Evolutionary conservation across 2,797 vertebrate genomes (phyloP).

Genomic region (Clarias pachynema): DNA sequence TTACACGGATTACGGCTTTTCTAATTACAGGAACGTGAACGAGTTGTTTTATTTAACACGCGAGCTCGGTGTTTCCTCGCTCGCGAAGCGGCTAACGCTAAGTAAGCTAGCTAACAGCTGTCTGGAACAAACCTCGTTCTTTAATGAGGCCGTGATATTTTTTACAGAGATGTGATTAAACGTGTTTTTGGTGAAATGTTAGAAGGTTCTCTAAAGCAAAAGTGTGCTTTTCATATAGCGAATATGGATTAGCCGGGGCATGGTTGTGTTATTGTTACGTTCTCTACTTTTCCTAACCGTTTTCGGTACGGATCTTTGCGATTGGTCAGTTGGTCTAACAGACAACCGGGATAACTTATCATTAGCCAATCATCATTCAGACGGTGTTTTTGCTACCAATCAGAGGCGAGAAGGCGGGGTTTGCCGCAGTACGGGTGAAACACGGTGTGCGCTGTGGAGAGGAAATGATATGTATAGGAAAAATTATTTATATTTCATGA

Average conservation of each 20-base stretch:
- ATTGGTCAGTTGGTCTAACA: not conserved
- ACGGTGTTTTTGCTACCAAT: not conserved
- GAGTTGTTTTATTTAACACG: too few species aligned
- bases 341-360: too few species aligned
- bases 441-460: not conserved
- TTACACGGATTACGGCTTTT: too few species aligned
- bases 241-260: not conserved
- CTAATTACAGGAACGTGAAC: too few species aligned
- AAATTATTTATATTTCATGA: not conserved
- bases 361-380: not conserved
- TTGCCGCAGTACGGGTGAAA: not conserved
- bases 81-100: not conserved
- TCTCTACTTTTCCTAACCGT: slow-evolving; percentile 1
- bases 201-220: not conserved
- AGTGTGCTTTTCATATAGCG: not conserved
- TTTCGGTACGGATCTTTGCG: not conserved
- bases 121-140: not conserved
- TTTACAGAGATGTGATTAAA: not conserved
- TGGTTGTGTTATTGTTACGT: not conserved
- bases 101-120: slow-evolving; percentile 30
- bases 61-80: not conserved
- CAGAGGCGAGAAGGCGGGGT: not conserved
- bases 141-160: not conserved
- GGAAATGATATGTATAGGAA: too few species aligned
- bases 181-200: not conserved